Percentiles rank a stretch among this genome's conserved stretches.
Conservation (phyloP, 1,140 invertebrate species). For the Atta cephalotes region DNA sequence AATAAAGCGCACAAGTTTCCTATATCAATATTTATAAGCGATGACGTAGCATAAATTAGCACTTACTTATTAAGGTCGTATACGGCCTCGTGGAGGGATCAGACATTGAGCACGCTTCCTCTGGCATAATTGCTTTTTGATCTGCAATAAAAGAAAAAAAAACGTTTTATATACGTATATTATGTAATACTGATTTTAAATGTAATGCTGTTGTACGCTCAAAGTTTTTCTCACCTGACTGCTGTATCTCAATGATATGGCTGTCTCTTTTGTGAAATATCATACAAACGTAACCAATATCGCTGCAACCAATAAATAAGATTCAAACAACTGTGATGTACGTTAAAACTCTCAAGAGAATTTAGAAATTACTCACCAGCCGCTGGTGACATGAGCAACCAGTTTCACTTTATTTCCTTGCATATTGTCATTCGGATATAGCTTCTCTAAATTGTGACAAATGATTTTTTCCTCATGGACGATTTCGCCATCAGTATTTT, state of each 20-base stretch:
- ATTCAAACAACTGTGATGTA: slow-evolving; percentile 3
- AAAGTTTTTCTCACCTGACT: slow-evolving; percentile 83
- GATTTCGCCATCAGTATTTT: slow-evolving; percentile 72
- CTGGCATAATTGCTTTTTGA: slow-evolving; percentile 86
- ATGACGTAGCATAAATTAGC: slow-evolving; percentile 52
- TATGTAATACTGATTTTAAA: background rate
- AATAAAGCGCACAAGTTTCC: background rate
- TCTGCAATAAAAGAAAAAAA: slow-evolving; percentile 71
- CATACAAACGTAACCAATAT: slow-evolving; percentile 88
- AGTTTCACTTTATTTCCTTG: slow-evolving; percentile 82
- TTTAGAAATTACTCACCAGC: slow-evolving; percentile 84
- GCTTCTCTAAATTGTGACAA: slow-evolving; percentile 83
- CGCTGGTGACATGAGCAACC: slow-evolving; percentile 86
- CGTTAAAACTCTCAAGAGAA: background rate
- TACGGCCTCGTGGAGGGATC: slow-evolving; percentile 90
- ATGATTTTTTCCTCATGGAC: slow-evolving; percentile 84
- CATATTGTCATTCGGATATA: slow-evolving; percentile 76
- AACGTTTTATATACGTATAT: background rate
- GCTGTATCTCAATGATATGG: slow-evolving; percentile 88
- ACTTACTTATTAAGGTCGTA: slow-evolving; percentile 95
- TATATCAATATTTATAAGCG: slow-evolving; percentile 52
- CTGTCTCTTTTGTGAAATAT: slow-evolving; percentile 87
- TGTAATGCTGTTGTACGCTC: background rate
- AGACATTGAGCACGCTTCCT: slow-evolving; percentile 87
- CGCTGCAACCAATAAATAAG: slow-evolving; percentile 84